Evolutionary conservation across 2,113 vertebrate species (phyloP).

Genomic region (Podocnemis expansa): DNA sequence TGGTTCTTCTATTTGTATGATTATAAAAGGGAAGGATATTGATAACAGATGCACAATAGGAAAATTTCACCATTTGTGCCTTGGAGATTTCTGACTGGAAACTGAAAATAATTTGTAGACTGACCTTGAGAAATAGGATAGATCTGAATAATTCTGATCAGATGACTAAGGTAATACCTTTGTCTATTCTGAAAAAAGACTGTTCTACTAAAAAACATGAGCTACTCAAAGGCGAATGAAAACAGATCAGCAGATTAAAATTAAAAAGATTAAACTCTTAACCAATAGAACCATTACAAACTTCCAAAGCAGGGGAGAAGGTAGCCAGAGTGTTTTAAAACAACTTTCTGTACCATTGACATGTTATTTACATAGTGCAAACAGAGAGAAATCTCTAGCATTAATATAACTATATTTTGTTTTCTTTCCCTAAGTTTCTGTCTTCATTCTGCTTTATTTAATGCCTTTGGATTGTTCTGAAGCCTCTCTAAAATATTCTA

Average conservation of each 20-base stretch:
- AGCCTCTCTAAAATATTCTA: not conserved
- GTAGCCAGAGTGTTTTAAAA: not conserved
- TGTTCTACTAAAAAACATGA: not conserved
- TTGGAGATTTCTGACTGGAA: not conserved
- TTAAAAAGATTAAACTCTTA: not conserved
- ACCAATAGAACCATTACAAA: not conserved
- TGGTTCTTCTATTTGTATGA: not conserved
- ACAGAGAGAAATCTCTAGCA: not conserved
- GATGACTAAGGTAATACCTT: not conserved
- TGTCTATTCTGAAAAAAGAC: not conserved
- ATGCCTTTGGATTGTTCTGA: not conserved
- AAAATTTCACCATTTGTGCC: not conserved
- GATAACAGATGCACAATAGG: not conserved
- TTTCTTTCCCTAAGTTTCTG: not conserved
- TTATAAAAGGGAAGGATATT: not conserved
- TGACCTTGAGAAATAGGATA: not conserved
- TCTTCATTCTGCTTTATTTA: conserved; percentile 19
- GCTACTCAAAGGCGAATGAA: not conserved
- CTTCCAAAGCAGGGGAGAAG: not conserved
- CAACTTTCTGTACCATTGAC: not conserved
- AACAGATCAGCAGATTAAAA: not conserved
- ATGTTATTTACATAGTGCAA: conserved; percentile 15
- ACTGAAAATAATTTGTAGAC: not conserved
- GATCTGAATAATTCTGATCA: not conserved
- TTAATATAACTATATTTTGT: conserved; percentile 24